phyloP scores from a whole-genome alignment of 1,140 invertebrate genomes.

The Lycorma delicatula region DNA sequence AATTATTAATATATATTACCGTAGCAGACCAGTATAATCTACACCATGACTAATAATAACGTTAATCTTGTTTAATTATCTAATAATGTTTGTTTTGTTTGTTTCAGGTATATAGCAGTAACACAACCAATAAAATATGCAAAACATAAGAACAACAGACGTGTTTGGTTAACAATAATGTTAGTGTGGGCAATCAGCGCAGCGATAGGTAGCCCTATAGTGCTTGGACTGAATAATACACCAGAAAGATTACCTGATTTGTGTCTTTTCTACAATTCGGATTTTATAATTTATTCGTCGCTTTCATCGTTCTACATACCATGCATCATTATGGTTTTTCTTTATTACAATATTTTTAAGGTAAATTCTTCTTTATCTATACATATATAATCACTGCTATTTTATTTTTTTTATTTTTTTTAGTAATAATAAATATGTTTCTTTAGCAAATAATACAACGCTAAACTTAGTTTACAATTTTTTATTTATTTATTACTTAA shows the following conservation, averaged over 20 bases:
- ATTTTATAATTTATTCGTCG: slow-evolving; percentile 97
- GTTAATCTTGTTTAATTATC: no score
- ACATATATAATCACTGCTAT: no score
- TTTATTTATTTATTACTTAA: no score
- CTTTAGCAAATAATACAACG: no score
- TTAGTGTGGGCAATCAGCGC: slow-evolving; percentile 94
- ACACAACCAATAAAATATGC: slow-evolving; percentile 98
- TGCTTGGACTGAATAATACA: slow-evolving; percentile 89
- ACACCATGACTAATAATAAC: no score
- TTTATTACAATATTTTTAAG: slow-evolving; percentile 98
- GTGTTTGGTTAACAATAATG: slow-evolving; percentile 92
- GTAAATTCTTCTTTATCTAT: slow-evolving; percentile 46
- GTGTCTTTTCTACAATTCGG: slow-evolving; percentile 94
- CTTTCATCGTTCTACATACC: slow-evolving; percentile 98
- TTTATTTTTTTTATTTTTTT: no score
- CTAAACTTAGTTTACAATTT: no score
- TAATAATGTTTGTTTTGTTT: slow-evolving; percentile 9
- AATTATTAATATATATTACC: no score
- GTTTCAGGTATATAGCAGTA: slow-evolving; percentile 92
- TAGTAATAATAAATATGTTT: no score
- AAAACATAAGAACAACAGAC: slow-evolving; percentile 93
- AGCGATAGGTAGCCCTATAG: slow-evolving; percentile 94
- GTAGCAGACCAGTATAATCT: no score
- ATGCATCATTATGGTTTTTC: slow-evolving; percentile 96
- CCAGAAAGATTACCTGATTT: slow-evolving; percentile 63